Base-by-base conservation (phyloP, 2,113 vertebrate genomes). In the Sorex araneus region DNA sequence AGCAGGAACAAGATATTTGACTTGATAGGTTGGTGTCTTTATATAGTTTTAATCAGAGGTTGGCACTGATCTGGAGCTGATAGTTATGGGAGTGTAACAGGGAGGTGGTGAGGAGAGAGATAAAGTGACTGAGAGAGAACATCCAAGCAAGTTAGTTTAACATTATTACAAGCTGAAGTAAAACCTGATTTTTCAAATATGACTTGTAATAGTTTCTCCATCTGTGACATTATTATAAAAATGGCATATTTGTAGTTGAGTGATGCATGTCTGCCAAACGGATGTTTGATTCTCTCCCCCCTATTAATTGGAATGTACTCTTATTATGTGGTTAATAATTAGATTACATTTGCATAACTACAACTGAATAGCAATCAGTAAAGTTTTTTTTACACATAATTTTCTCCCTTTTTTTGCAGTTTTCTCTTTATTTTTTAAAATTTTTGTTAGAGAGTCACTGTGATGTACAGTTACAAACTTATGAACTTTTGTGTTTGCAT, bases 161-260 rank as follows among this genome's bases (percentile, higher is more conserved):
- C 8, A 93, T 15, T 77, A 23, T 57, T 82, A 54, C 40, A 4
- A 82, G 5, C 30, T 93, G 84, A 66, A 63, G 80, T 10, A 76
- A 3, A 85, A 21, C 16, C 40, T 94, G 28, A 63, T 64, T 84
- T 79, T 70, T 21, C 50, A 84, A 66, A 34, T 73, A 28, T 75
- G 40, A 80, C 12, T 95, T 93, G 43, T 84, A 95, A 6, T 66
- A 47, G 77, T 84, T 28, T 81, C 47, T 27, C 50, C 0, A 36
- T 93, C 13, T 91, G 90, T 96, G 47, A 63, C 70, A 92, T 75
- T 36, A 23, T 28, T 64, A 71, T 78, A 8, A 67, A 74, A 94
- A 34, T 70, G n/a, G 16, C 45, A 79, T 78, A 87, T 40, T 66
- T 67, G 47, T 76, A 88, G 87, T 80, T 30, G 90, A 34, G 89